Evolutionary conservation across 1,140 invertebrate genomes (phyloP).

Genomic region (Vanessa atalanta): DNA sequence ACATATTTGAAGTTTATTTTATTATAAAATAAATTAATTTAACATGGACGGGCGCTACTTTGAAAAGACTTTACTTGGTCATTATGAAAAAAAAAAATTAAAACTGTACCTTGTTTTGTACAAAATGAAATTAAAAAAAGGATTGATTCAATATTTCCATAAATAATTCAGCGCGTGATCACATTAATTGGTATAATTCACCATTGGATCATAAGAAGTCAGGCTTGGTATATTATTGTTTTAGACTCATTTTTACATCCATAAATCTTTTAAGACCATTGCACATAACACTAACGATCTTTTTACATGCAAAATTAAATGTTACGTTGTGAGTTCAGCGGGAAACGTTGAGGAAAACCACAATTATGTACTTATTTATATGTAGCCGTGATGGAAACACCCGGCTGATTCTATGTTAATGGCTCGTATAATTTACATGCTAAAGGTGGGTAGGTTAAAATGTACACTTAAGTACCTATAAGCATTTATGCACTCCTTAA

Average conservation of each 20-base stretch:
- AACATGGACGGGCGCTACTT: too few relatives aligned
- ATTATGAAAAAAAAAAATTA: too few relatives aligned
- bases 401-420: constrained; percentile 26
- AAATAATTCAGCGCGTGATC: background rate
- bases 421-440: constrained; percentile 5
- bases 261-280: constrained; percentile 58
- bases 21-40: too few relatives aligned
- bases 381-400: constrained; percentile 31
- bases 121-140: too few relatives aligned
- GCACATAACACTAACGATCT: constrained; percentile 33
- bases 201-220: background rate
- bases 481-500: background rate
- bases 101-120: too few relatives aligned
- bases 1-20: too few relatives aligned
- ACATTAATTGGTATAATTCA: constrained; percentile 1
- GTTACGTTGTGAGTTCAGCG: constrained; percentile 20
- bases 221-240: constrained; percentile 67
- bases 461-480: background rate
- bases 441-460: constrained; percentile 20
- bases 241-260: constrained; percentile 50
- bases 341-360: constrained; percentile 45
- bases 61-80: too few relatives aligned
- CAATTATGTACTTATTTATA: constrained; percentile 40
- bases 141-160: background rate
- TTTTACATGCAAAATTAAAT: constrained; percentile 39